Conservation (phyloP, 1,140 invertebrate genomes). For the Lepidostoma basale region DNA sequence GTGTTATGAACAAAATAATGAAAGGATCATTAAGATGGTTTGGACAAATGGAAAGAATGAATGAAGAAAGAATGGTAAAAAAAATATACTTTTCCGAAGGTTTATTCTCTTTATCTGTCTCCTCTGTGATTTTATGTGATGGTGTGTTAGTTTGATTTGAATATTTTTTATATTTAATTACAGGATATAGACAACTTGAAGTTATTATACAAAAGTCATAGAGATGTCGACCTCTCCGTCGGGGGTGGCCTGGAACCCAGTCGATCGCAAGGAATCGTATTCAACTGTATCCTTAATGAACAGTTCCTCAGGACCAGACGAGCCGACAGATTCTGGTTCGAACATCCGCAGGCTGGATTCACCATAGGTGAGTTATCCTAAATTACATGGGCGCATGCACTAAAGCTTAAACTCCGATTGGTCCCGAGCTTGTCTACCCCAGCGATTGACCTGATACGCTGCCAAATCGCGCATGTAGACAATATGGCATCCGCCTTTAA, state of each 20-base stretch:
- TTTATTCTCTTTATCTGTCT: neutral
- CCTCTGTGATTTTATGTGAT: neutral
- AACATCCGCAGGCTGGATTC: conserved; percentile 56
- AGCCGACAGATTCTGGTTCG: conserved; percentile 67
- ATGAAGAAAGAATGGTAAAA: too few relatives aligned
- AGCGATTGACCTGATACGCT: too few relatives aligned
- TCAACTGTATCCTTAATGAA: conserved; percentile 77
- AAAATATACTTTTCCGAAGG: too few relatives aligned
- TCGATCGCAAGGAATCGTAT: conserved; percentile 74
- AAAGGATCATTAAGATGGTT: too few relatives aligned
- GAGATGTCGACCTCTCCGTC: conserved; percentile 80
- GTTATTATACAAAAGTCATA: conserved; percentile 64
- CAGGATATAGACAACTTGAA: conserved; percentile 60
- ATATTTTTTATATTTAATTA: neutral
- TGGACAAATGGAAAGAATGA: too few relatives aligned
- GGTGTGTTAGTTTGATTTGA: neutral
- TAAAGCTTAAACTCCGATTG: too few relatives aligned
- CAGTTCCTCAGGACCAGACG: conserved; percentile 72
- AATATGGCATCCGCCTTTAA: too few relatives aligned
- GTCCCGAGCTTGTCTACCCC: too few relatives aligned
- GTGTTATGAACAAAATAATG: too few relatives aligned
- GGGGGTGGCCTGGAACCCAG: conserved; percentile 73
- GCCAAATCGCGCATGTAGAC: too few relatives aligned
- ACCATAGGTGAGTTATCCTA: conserved; percentile 60
- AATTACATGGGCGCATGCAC: conserved; percentile 65